These are phyloP conservation scores for Neoascia interrupta DNA, from an alignment of 2,888 invertebrate genomes.

Conservation along the genomic window DNA sequence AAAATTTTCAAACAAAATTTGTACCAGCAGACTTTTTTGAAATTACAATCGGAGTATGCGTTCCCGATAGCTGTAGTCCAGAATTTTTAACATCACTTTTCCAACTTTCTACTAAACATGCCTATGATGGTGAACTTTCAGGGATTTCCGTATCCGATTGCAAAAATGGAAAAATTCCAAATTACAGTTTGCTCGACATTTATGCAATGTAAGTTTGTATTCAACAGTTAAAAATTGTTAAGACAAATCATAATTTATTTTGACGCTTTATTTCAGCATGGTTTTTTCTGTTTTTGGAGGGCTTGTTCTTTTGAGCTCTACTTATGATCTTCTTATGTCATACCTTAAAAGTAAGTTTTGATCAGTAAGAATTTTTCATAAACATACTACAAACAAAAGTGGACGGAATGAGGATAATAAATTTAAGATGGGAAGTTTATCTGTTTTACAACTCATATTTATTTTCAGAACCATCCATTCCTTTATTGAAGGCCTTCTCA, in stretches of 20 bases:
- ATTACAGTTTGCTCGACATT: background rate
- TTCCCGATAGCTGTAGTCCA: slow-evolving; percentile 40
- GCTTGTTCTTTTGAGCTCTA: background rate
- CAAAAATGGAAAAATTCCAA: background rate
- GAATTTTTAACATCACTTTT: slow-evolving; percentile 16
- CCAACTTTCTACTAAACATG: slow-evolving; percentile 1
- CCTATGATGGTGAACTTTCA: slow-evolving; percentile 15
- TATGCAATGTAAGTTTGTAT: too few relatives aligned
- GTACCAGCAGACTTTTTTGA: slow-evolving; percentile 6
- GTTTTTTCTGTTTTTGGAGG: background rate
- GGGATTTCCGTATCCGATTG: slow-evolving; percentile 10
- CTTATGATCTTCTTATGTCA: background rate
- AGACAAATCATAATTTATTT: background rate
- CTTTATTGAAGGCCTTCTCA: slow-evolving; percentile 21
- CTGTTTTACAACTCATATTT: background rate
- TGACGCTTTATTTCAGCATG: background rate
- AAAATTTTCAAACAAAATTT: too few relatives aligned
- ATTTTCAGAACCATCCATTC: slow-evolving; percentile 24
- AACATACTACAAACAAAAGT: too few relatives aligned
- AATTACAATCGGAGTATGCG: slow-evolving; percentile 41
- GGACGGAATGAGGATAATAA: background rate
- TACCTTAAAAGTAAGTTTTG: too few relatives aligned
- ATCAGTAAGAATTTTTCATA: too few relatives aligned
- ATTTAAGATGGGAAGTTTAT: background rate
- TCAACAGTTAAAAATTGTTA: background rate